A percentile compares a stretch with the other conserved stretches of the same genome.
These are phyloP conservation scores for Papilio helenus DNA, from an alignment of 1,140 invertebrate genomes.

Conservation along the genomic window DNA sequence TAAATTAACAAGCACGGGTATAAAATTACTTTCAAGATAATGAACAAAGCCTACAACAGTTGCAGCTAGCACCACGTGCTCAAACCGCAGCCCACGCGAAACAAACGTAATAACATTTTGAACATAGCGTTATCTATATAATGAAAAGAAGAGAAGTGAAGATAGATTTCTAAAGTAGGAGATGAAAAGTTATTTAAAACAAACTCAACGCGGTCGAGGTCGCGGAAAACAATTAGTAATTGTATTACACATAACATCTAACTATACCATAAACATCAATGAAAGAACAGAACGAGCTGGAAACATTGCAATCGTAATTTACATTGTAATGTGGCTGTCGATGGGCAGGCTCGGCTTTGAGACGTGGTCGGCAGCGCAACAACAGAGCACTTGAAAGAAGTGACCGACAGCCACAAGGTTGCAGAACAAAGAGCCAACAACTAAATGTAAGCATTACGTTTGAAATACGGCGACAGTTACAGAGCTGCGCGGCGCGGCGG, in stretches of 20 bases:
- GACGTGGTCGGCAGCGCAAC: not conserved
- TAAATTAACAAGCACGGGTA: not conserved
- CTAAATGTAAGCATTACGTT: not conserved
- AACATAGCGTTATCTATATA: too few relatives aligned
- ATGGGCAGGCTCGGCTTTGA: not conserved
- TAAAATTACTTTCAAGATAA: not conserved
- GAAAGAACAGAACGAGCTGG: not conserved
- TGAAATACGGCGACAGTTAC: not conserved
- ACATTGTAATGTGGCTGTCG: not conserved
- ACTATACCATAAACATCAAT: not conserved
- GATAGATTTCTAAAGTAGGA: too few relatives aligned
- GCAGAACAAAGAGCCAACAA: constrained; percentile 12
- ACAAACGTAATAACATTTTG: not conserved
- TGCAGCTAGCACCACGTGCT: not conserved
- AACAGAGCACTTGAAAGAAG: constrained; percentile 9
- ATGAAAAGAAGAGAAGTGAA: too few relatives aligned
- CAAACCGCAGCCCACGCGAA: not conserved
- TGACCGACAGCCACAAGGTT: not conserved
- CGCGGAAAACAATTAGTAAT: not conserved
- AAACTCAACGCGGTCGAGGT: not conserved
- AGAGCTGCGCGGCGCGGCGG: too few relatives aligned
- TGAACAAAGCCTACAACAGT: not conserved
- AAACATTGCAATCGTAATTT: not conserved
- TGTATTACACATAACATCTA: not conserved
- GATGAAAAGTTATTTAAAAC: too few relatives aligned